Evolutionary conservation across 1,140 invertebrate genomes (phyloP), one percentile per base, ranked within the genome.

Genomic region (Bombus sibiricus): DNA sequence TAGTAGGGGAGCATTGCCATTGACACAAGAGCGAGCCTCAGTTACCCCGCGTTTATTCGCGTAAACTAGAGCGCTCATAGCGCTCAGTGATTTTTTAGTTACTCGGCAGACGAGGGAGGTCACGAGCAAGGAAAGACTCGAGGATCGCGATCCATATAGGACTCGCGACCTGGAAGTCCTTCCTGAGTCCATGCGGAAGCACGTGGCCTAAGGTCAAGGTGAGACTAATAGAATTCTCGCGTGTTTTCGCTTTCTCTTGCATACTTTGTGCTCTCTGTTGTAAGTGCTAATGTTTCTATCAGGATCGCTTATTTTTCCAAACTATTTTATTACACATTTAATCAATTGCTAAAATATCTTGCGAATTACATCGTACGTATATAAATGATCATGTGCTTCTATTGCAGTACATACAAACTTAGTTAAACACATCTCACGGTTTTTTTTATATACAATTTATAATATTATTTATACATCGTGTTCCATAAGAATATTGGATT

Each of bases 21-120:
- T 92, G 90, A 93, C 90, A 92, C 86, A 91, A 88, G 93, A 93
- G 71, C 90, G 85, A 91, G 87, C n/a, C 91, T 92, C 93, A 94
- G 93, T 94, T 93, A 94, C 93, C 92, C 91, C 92, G 93, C 91
- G 93, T 92, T 93, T 93, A 94, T 94, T 91, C 93, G 89, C 86
- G 87, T 91, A 93, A 92, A 91, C 81, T 92, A 87, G 90, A 93
- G 90, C 91, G 92, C 88, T 91, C 90, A 82, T 86, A 86, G 84
- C 86, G 91, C 83, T 66, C 77, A 47, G 83, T 79, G 86, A 81
- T 84, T 81, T 91, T 89, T 73, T 15, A 80, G 64, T 57, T 77
- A 79, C 76, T 78, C 79, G 80, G 59, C 62, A 75, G 37, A 73
- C 88, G 47, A 73, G 78, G 71, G 80, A 80, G 66, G 86, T 87